Percentiles rank a stretch among this genome's conserved stretches.
These are phyloP conservation scores for Lichenostomus cassidix DNA, from an alignment of 2,113 vertebrate species.

Conservation along the genomic window DNA sequence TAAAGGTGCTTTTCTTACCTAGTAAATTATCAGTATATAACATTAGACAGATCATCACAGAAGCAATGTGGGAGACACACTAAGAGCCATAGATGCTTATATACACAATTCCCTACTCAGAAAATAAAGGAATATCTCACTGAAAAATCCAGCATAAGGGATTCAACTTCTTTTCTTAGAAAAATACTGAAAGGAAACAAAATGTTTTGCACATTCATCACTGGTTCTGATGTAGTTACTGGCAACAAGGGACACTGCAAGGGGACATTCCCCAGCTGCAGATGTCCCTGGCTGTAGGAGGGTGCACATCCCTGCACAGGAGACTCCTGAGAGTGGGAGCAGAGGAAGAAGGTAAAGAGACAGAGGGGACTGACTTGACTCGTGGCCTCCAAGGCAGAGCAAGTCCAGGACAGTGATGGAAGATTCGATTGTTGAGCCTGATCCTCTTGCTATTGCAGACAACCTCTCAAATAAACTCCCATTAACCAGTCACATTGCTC, in stretches of 20 bases:
- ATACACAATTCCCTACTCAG: background rate
- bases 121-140: background rate
- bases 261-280: background rate
- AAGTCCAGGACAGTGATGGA: background rate
- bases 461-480: background rate
- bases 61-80: background rate
- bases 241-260: background rate
- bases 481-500: background rate
- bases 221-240: background rate
- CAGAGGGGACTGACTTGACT: background rate
- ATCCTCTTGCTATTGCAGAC: background rate
- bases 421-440: background rate
- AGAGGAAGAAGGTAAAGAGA: background rate
- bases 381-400: background rate
- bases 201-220: background rate
- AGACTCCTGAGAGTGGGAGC: background rate
- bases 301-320: accelerated
- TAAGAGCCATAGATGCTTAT: background rate
- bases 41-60: background rate
- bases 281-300: background rate
- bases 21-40: background rate
- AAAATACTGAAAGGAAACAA: background rate
- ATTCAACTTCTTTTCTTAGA: background rate
- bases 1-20: background rate
- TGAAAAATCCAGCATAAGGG: background rate